Base-by-base conservation (phyloP, 2,797 vertebrate genomes). In the Cossypha dichroa region DNA sequence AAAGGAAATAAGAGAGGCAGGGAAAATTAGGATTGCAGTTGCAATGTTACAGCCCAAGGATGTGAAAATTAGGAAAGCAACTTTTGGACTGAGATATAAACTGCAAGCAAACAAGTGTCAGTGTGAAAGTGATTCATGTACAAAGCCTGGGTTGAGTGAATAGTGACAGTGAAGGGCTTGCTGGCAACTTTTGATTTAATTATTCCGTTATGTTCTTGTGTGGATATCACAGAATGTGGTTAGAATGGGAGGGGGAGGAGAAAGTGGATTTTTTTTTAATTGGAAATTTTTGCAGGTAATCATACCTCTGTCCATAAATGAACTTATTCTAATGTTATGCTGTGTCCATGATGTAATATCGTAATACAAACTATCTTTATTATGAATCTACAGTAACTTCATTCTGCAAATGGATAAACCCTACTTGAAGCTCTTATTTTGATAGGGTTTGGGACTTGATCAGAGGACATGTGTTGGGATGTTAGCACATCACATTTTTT, bases 181-280 rank as follows among this genome's bases (percentile, higher is more conserved):
- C 45, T 95, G 95, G 94, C 45, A 93, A 31, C 11, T 73, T 85
- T 51, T 85, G 78, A 72, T 86, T 38, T 90, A 85, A 88, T 84
- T 67, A 55, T 49, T 93, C 36, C 48, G 94, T 41, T 11, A 77
- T 77, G 40, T 41, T 68, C 52, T 94, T 69, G 52, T 55, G 17
- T 33, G 19, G n/a, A 26, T 69, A 17, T n/a, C 90, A 52, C 41
- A 38, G 64, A 77, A 69, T 12, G 6, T 23, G 13, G 13, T 52
- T 54, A 26, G 19, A 58, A 60, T 29, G 20, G 6, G 23, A 41
- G 8, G 2, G 4, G 4, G 8, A 17, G 4, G 8, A 63, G 36
- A 77, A 85, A 72, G 29, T 38, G 76, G n/a, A 5, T 18, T 28
- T 41, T 76, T 51, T 85, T 92, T 75, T 11, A 72, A 60, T 45